These are phyloP conservation scores for Nothocercus nigrocapillus DNA, from an alignment of 2,113 vertebrate species.

Conservation along the genomic window DNA sequence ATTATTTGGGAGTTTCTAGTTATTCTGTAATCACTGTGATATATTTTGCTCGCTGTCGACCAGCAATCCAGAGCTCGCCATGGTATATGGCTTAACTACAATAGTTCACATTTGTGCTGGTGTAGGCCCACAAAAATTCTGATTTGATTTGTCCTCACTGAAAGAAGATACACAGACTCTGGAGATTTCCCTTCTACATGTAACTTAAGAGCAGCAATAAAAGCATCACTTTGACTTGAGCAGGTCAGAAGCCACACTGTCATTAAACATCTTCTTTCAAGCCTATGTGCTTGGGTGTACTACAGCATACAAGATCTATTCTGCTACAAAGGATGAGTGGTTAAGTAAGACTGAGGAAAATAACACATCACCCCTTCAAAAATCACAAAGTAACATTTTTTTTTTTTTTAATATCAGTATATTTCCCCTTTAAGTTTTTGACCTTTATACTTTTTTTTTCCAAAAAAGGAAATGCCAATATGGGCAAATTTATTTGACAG, in stretches of 20 bases:
- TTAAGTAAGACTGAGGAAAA: not conserved
- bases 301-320: not conserved
- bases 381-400: not conserved
- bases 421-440: not conserved
- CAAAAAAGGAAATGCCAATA: not conserved
- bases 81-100: not conserved
- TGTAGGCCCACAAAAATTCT: not conserved
- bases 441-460: not conserved
- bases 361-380: not conserved
- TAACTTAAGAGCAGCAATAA: not conserved
- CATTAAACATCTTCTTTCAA: not conserved
- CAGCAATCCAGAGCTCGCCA: not conserved
- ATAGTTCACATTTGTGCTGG: not conserved
- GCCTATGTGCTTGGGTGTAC: not conserved
- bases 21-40: not conserved
- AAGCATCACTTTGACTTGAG: not conserved
- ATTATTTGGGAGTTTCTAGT: not conserved
- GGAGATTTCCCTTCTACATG: not conserved
- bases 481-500: not conserved
- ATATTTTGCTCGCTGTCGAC: not conserved
- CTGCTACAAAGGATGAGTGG: not conserved
- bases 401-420: not conserved
- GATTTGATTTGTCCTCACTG: not conserved
- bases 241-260: rapidly evolving
- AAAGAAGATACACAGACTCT: not conserved